Percentiles rank a stretch among this genome's conserved stretches.
These are phyloP conservation scores for Poeciliopsis turrubarensis DNA, from an alignment of 2,113 vertebrate genomes.

Conservation along the genomic window DNA sequence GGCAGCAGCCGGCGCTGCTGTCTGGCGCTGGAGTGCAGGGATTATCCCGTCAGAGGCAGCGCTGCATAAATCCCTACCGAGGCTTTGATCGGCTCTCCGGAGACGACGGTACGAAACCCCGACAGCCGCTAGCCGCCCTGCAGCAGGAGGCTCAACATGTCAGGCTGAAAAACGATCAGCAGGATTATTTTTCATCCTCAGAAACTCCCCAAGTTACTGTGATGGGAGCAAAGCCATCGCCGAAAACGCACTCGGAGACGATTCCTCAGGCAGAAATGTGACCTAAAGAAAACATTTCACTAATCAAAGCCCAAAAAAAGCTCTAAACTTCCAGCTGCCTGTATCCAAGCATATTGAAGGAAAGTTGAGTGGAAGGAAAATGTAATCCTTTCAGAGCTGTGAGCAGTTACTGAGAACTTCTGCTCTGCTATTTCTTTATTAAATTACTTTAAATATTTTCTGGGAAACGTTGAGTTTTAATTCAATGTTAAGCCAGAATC, in stretches of 20 bases:
- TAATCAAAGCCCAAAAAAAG: too few relatives aligned
- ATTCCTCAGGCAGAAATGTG: background rate
- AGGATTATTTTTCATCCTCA: background rate
- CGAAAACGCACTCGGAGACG: background rate
- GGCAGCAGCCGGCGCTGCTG: background rate
- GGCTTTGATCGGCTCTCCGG: constrained; percentile 17
- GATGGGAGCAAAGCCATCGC: background rate
- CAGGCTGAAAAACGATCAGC: background rate
- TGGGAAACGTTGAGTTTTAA: too few relatives aligned
- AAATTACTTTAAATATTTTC: too few relatives aligned
- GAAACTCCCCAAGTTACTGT: background rate
- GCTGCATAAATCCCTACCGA: constrained; percentile 12
- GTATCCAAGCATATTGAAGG: too few relatives aligned
- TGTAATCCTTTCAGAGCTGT: too few relatives aligned
- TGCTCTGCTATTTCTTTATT: too few relatives aligned
- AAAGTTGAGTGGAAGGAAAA: too few relatives aligned
- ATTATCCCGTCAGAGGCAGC: constrained; percentile 28
- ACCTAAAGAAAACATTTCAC: background rate
- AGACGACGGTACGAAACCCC: too few relatives aligned
- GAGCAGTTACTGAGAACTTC: too few relatives aligned
- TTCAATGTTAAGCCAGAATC: too few relatives aligned
- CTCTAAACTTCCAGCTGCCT: too few relatives aligned
- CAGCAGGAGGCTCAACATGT: background rate
- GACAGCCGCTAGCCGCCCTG: background rate
- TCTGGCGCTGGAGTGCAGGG: constrained; percentile 1